Conservation (phyloP, 2,797 vertebrate species). For the Anas capensis region DNA sequence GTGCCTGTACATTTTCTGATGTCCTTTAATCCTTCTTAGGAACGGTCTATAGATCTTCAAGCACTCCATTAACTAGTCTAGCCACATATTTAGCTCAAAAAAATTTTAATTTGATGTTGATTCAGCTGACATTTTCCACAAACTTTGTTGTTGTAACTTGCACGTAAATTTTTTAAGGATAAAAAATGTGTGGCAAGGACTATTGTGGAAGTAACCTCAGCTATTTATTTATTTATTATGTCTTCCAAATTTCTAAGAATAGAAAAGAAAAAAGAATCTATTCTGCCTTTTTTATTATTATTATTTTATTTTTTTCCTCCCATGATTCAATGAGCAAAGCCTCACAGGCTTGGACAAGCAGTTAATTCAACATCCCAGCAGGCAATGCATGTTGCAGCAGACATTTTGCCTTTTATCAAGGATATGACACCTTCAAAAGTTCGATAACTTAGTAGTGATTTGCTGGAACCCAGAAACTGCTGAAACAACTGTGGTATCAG, state of each 20-base stretch:
- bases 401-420: neutral
- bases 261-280: neutral
- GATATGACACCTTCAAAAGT: neutral
- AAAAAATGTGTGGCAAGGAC: neutral
- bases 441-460: neutral
- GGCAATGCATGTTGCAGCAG: neutral
- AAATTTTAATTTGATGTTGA: neutral
- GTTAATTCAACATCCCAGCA: neutral
- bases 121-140: neutral
- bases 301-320: no score
- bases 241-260: neutral
- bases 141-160: neutral
- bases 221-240: neutral
- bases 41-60: neutral
- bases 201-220: neutral
- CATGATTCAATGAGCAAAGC: neutral
- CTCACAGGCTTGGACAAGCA: neutral
- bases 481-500: neutral
- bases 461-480: neutral
- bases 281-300: neutral
- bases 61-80: neutral
- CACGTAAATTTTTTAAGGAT: neutral
- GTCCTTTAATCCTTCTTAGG: neutral
- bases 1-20: neutral
- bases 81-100: neutral